These are phyloP conservation scores for Smutsia gigantea DNA, from an alignment of 2,797 vertebrate genomes.

Conservation along the genomic window DNA sequence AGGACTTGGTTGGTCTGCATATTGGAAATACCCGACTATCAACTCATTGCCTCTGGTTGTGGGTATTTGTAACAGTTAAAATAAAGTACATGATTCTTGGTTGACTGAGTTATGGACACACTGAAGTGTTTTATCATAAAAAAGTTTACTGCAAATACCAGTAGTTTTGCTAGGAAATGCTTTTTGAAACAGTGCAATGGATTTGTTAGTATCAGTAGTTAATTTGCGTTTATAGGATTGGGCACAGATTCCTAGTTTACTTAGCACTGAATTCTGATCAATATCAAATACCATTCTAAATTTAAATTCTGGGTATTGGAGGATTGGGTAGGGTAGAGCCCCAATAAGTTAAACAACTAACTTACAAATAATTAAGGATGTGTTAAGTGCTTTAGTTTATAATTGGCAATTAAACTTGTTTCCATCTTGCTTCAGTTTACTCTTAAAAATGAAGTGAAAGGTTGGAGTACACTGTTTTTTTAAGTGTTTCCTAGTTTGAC, in stretches of 20 bases:
- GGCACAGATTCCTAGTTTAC: neutral
- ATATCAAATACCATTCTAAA: neutral
- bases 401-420: neutral
- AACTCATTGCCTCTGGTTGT: neutral
- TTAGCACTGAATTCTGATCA: neutral
- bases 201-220: neutral
- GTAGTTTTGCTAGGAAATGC: constrained; percentile 35
- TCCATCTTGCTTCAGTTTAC: neutral
- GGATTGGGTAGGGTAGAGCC: neutral
- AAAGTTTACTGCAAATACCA: constrained; percentile 12
- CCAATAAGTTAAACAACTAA: neutral
- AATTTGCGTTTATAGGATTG: constrained; percentile 16
- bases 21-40: neutral
- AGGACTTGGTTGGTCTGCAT: neutral
- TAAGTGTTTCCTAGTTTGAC: constrained; percentile 30
- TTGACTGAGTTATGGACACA: neutral
- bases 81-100: constrained; percentile 14
- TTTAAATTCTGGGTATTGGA: constrained; percentile 5
- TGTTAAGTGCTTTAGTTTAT: constrained; percentile 22
- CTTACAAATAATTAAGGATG: neutral
- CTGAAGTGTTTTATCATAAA: constrained; percentile 24
- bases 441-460: constrained; percentile 37
- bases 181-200: constrained; percentile 15
- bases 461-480: constrained; percentile 7
- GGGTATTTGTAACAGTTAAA: neutral